Evolutionary conservation across 2,113 vertebrate species (phyloP), one percentile per base, ranked within the genome.

Genomic region (Triplophysa siluroides): DNA sequence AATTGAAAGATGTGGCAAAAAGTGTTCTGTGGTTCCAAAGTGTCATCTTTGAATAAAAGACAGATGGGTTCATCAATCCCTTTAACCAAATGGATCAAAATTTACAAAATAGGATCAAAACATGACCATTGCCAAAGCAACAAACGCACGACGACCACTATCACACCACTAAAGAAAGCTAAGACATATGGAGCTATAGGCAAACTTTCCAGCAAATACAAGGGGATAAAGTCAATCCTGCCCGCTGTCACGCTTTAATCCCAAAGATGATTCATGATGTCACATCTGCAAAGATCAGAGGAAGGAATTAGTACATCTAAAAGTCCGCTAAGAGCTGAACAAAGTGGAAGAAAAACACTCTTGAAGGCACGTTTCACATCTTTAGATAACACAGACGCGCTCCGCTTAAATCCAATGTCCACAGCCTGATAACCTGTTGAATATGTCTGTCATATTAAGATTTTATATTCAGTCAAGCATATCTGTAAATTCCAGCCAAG

Each of bases 191-290:
- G 18, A 29, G 29, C 41, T 47, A 24, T 65, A 45, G 72, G 12
- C 43, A 61, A 29, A 41, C 23, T 16, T 38, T 67, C 76, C 69
- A 43, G 63, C 71, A 80, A 72, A 79, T 67, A 68, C 66, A 71
- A 61, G 67, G 38, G 75, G 67, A 41, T 52, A 33, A 73, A 63
- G 69, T 21, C 70, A 8, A 62, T 56, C 23, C 83, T 61, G 24
- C 47, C 70, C 58, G 47, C 60, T 26, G 52, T 79, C 80, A 77
- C 43, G 52, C 69, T 77, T 62, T 77, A 85, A 82, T 85, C 83
- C 80, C 72, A 79, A 79, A 47, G 54, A 81, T 61, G 58, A 38
- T 75, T 45, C 38, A 10, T 47, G 41, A 26, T 52, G 74, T 16
- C 61, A 38, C 74, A 65, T 21, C 3, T 65, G 47, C 45, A 76